Percentiles rank a stretch among this genome's conserved stretches.
Evolutionary conservation across 2,797 vertebrate species (phyloP).

Genomic region (Lophotriccus pileatus): DNA sequence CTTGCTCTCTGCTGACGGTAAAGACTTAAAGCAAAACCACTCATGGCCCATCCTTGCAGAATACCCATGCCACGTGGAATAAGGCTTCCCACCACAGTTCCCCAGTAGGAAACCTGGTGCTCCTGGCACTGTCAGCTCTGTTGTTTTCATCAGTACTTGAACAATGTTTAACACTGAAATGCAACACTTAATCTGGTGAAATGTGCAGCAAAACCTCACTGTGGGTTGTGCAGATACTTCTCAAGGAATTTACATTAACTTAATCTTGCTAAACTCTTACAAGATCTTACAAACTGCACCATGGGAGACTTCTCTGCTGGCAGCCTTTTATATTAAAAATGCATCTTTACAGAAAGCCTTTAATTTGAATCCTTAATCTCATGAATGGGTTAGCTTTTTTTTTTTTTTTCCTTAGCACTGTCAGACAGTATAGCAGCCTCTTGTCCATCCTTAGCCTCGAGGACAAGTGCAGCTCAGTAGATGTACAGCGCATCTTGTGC

Average conservation of each 20-base stretch:
- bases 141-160: neutral
- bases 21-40: neutral
- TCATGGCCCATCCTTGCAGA: neutral
- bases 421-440: neutral
- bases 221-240: neutral
- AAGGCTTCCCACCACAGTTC: neutral
- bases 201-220: neutral
- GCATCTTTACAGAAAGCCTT: neutral
- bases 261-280: constrained; percentile 33
- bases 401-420: neutral
- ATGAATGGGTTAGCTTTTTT: neutral
- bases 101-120: neutral
- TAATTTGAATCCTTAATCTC: neutral
- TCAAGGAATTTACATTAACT: neutral
- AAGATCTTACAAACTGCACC: neutral
- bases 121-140: neutral
- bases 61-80: neutral
- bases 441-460: neutral
- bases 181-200: neutral
- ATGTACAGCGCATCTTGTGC: neutral
- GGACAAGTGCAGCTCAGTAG: neutral
- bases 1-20: neutral
- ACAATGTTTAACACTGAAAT: neutral
- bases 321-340: constrained; percentile 14
- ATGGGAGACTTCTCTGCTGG: neutral